phyloP scores from a whole-genome alignment of 2,113 vertebrate genomes.

The Xenus cinereus region DNA sequence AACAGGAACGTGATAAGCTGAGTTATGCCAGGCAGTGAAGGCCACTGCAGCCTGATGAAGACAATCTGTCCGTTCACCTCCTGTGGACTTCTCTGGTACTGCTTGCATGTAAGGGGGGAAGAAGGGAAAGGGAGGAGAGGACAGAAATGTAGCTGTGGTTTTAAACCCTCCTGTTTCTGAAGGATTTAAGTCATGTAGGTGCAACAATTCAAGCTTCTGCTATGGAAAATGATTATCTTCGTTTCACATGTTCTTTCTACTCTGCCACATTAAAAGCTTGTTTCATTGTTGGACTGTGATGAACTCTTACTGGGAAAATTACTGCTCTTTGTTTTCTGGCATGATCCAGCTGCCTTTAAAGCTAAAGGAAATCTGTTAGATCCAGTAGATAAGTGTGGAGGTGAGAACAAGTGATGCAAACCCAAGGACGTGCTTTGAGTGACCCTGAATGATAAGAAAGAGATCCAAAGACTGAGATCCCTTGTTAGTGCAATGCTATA shows the following conservation, averaged over 20 bases:
- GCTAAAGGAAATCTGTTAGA: background rate
- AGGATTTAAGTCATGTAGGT: background rate
- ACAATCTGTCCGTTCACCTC: background rate
- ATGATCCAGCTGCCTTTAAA: background rate
- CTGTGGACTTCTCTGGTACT: background rate
- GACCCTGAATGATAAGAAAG: background rate
- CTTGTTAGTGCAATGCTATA: background rate
- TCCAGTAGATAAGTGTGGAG: background rate
- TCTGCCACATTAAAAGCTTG: background rate
- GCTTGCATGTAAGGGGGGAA: background rate
- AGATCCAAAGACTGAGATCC: background rate
- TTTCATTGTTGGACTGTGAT: background rate
- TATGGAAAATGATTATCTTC: background rate
- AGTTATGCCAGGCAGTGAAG: background rate
- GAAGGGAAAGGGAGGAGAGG: background rate
- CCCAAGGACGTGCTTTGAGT: background rate
- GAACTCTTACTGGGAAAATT: background rate
- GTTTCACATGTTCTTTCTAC: background rate
- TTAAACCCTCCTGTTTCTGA: background rate
- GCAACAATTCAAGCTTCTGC: background rate
- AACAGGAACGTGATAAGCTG: constrained; percentile 17
- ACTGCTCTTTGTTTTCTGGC: background rate
- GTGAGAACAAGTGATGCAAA: background rate
- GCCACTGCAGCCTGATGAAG: background rate
- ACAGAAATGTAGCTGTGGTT: background rate